Conservation (phyloP, 2,888 invertebrate genomes). For the Drosophila multiciliata region DNA sequence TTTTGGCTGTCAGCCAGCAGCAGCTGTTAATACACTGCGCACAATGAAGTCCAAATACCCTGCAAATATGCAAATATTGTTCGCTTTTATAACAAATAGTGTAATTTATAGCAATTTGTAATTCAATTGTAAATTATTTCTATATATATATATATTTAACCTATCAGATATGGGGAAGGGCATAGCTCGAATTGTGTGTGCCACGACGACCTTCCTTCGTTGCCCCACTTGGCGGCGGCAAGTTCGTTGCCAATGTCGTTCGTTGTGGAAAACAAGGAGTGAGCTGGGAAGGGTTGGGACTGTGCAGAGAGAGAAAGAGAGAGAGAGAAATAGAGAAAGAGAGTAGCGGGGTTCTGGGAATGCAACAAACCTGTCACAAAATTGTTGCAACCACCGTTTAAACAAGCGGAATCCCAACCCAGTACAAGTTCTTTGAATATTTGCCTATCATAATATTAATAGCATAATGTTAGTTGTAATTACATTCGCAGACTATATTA, state of each 20-base stretch:
- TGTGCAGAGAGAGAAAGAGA: too few relatives aligned
- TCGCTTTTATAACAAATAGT: not conserved
- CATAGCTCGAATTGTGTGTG: not conserved
- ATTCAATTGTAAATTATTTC: not conserved
- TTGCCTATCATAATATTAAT: not conserved
- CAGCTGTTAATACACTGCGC: constrained; percentile 7
- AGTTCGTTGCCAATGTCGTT: constrained; percentile 73
- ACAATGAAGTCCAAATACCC: constrained; percentile 15
- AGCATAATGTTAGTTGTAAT: not conserved
- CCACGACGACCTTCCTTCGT: not conserved
- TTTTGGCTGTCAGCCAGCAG: constrained; percentile 57
- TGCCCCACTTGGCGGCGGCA: constrained; percentile 21
- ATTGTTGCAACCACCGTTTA: constrained; percentile 16
- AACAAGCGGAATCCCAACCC: not conserved
- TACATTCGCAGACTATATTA: not conserved
- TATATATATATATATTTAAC: too few relatives aligned
- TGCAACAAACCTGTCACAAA: constrained; percentile 24
- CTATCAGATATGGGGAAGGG: not conserved
- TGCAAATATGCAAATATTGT: not conserved
- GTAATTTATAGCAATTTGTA: not conserved
- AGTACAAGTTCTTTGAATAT: not conserved
- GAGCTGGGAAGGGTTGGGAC: not conserved
- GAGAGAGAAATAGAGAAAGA: too few relatives aligned
- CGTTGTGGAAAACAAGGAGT: constrained; percentile 13
- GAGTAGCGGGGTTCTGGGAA: not conserved